Evolutionary conservation across 2,888 invertebrate species (phyloP).

Genomic region (Drosophila ezoana): DNA sequence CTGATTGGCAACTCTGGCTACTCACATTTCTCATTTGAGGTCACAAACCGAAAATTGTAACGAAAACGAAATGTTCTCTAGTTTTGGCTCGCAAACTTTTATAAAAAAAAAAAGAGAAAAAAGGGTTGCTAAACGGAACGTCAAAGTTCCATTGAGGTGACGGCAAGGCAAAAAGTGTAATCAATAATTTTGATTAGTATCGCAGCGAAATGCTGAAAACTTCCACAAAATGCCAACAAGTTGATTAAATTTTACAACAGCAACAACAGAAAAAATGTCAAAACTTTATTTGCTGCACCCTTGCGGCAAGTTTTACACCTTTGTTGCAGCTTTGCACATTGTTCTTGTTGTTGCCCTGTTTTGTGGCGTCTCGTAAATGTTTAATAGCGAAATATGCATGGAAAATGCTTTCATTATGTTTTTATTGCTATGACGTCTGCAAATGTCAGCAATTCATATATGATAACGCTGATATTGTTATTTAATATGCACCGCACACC

Average conservation of each 20-base stretch:
- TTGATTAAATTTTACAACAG: conserved; percentile 58
- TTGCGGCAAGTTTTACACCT: not conserved
- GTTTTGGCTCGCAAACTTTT: conserved; percentile 15
- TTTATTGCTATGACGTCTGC: conserved; percentile 57
- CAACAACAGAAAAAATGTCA: not conserved
- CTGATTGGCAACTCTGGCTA: conserved; percentile 64
- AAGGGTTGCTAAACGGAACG: conserved; percentile 15
- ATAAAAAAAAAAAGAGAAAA: not conserved
- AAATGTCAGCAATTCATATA: conserved; percentile 56
- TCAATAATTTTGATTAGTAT: conserved; percentile 69
- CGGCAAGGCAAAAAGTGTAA: conserved; percentile 38
- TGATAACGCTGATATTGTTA: conserved; percentile 53
- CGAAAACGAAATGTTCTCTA: conserved; percentile 48
- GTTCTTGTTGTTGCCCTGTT: conserved; percentile 12
- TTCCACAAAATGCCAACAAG: conserved; percentile 45
- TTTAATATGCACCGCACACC: conserved; percentile 58
- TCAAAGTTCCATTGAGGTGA: conserved; percentile 31
- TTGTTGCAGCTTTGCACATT: conserved; percentile 7
- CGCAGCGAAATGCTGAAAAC: conserved; percentile 25
- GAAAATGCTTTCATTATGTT: conserved; percentile 67
- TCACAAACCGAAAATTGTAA: conserved; percentile 45
- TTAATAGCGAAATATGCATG: conserved; percentile 53
- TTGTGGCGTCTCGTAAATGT: conserved; percentile 44
- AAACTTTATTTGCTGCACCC: conserved; percentile 20
- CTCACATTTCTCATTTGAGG: conserved; percentile 60